phyloP scores from a whole-genome alignment of 1,140 invertebrate genomes.

The Drosophila hydei region DNA sequence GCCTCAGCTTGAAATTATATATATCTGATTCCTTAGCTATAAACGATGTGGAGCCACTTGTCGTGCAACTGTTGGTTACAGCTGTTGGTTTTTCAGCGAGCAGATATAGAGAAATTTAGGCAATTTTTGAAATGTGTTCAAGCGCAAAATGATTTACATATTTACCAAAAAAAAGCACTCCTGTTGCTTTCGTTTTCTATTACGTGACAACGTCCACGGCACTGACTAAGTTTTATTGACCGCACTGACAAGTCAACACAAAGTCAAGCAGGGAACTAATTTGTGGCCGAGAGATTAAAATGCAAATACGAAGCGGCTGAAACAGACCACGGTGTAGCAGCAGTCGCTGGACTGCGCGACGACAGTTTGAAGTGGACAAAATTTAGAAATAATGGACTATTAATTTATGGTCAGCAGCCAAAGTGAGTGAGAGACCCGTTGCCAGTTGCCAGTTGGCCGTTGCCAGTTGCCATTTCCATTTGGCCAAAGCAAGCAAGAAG shows the following conservation, averaged over 20 bases:
- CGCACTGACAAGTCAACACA: slow-evolving; percentile 77
- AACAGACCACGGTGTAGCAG: slow-evolving; percentile 38
- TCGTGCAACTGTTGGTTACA: slow-evolving; percentile 13
- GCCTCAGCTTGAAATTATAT: too few relatives aligned
- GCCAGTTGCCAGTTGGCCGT: slow-evolving; percentile 63
- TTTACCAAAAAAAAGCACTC: slow-evolving; percentile 39
- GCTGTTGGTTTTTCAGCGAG: slow-evolving; percentile 1
- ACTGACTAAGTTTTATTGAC: slow-evolving; percentile 65
- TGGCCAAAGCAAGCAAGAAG: background rate
- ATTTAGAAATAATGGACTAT: slow-evolving; percentile 81
- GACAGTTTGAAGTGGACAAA: slow-evolving; percentile 80
- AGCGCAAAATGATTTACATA: slow-evolving; percentile 67
- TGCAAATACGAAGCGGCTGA: slow-evolving; percentile 67
- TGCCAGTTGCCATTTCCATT: slow-evolving; percentile 59
- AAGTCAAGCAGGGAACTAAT: slow-evolving; percentile 68
- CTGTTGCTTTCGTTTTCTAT: slow-evolving; percentile 63
- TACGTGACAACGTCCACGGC: slow-evolving; percentile 41
- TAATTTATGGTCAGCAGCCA: slow-evolving; percentile 65
- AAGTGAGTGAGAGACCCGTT: slow-evolving; percentile 19
- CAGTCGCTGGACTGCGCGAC: slow-evolving; percentile 53
- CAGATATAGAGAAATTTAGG: slow-evolving; percentile 47
- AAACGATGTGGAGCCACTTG: background rate
- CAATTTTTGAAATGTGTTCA: slow-evolving; percentile 58
- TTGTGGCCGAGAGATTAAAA: slow-evolving; percentile 75
- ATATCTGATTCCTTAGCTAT: background rate